Base-by-base conservation (phyloP, 2,797 vertebrate genomes). In the Naso thynnoides region DNA sequence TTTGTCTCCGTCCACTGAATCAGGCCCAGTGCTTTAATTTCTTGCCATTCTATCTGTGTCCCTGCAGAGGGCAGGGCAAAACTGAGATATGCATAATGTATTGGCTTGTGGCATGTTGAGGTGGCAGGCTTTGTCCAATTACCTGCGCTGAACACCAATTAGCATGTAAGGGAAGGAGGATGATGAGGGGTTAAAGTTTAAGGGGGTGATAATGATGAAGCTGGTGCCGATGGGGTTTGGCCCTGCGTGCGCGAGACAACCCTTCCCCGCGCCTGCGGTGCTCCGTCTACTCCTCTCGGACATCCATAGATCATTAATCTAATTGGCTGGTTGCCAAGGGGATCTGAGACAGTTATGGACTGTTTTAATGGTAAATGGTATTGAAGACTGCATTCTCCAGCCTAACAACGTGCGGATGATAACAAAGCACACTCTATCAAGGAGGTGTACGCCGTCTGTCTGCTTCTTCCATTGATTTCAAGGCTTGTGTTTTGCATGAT, bases 291-390 rank as follows among this genome's bases (percentile, higher is more conserved):
- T 90, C 84, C 85, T 89, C 86, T 88, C 45, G 84, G 88, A 92
- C 89, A 78, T 89, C 89, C 87, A 85, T 83, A 93, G 90, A 94
- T 93, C 92, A 93, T 94, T 93, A 93, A 93, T 94, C 87, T 92
- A 93, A 94, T 92, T 93, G 92, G 92, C 86, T 58, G 70, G 86
- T 92, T 91, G 91, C 93, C 86, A 69, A 73, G 83, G 90, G 88
- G 88, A 91, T 86, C 77, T 74, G 69, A 89, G 88, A 88, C 83
- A 84, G 82, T 90, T 88, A 81, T 88, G 88, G 90, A 90, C 89
- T 90, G 89, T 91, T 92, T 89, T 89, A 90, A 91, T 88, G 86
- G 88, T 89, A 89, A 92, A 90, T 78, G 85, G 77, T 90, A 88
- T 86, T 81, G 88, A 91, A 91, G 87, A 87, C 77, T 62, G 69